Base-by-base conservation (phyloP, 2,888 invertebrate genomes). In the Cataglyphis altisquamis region DNA sequence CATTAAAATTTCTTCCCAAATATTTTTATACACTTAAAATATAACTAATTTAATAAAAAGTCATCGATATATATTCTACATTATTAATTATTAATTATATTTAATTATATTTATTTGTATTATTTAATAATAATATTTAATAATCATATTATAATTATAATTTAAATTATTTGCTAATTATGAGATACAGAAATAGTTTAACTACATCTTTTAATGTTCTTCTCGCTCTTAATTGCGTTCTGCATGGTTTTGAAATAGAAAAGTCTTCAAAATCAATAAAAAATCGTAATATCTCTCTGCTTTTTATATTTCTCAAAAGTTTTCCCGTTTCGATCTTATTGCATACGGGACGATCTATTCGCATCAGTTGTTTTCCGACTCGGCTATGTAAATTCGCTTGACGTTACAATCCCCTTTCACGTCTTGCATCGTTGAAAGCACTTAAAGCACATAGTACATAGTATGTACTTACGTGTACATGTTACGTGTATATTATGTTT, bases 341-440 rank as follows among this genome's bases (percentile, higher is more conserved):
- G 18, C 18, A 25, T 21, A 25, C 32, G 39, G 29, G 10, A 55
- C 21, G 64, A 64, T 75, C 32, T 25, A 36, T 48, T 48, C 36
- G 48, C 48, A 6, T 75, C 64, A 75, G 32, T 64, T 52, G 64
- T 75, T 75, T 45, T 52, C 48, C 18, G 29, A 73, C 62, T 64
- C 45, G 32, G 5, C 25, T 63, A 63, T 63, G 45, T 32, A 74
- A 63, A 41, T 74, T 74, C 5, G 41, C 10, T 74, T 74, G 74
- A 75, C 64, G 45, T 75, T 75, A 63, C 21, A 48, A 75, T 45
- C 62, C 10, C 41, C 36, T 64, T 75, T 25, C 15, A 63, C 48
- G 10, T 75, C 36, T 48, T 21, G n/a, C 41, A 74, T 32, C 64
- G 21, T 48, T 64, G 64, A 74, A 75, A 75, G 63, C 63, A n/a